phyloP scores from a whole-genome alignment of 2,888 invertebrate species.

The Latrodectus elegans region DNA sequence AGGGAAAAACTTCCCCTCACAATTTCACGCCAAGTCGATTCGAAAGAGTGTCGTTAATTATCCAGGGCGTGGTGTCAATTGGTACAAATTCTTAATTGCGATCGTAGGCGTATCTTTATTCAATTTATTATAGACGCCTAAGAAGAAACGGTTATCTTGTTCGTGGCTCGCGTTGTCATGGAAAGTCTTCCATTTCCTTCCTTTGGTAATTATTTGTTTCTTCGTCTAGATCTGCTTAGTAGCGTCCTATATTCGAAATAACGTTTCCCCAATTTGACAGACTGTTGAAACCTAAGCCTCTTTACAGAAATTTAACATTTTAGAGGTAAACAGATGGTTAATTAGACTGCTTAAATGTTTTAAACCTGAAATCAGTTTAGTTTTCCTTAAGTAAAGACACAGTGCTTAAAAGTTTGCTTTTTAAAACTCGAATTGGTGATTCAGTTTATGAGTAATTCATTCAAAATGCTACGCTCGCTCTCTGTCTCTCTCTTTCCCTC shows the following conservation, averaged over 20 bases:
- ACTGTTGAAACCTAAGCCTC: no score
- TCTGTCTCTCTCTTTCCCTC: no score
- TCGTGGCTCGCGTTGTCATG: neutral
- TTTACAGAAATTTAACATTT: no score
- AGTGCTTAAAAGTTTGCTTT: no score
- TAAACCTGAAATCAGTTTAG: no score
- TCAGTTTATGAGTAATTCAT: no score
- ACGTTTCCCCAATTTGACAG: neutral
- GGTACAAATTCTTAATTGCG: conserved; percentile 38
- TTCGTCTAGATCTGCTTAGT: neutral
- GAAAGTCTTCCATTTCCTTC: neutral
- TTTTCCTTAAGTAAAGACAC: no score
- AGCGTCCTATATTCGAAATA: neutral
- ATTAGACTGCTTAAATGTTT: no score
- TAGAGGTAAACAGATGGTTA: no score
- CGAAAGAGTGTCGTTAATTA: conserved; percentile 47
- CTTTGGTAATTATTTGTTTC: neutral
- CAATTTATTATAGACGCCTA: conserved; percentile 46
- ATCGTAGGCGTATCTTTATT: conserved; percentile 51
- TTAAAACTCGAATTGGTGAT: no score
- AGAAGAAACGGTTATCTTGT: neutral
- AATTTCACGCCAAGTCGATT: conserved; percentile 23
- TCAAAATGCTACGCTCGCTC: no score
- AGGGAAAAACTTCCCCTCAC: no score
- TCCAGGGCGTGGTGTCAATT: conserved; percentile 52